Base-by-base conservation (phyloP, 2,888 invertebrate species). In the Ypsolopha scabrella region DNA sequence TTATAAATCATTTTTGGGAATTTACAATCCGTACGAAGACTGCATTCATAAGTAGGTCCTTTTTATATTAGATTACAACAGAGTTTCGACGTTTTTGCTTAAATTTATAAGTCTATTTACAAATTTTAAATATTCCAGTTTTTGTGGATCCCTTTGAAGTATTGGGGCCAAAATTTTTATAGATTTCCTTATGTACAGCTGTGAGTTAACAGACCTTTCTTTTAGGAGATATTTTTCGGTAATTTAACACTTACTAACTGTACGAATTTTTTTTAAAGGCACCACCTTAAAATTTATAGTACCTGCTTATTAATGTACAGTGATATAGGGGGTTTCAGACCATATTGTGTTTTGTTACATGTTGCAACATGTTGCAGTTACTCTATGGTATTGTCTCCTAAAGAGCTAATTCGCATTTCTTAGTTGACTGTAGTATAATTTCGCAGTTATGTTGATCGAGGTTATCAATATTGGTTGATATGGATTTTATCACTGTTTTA, bases 401-500 rank as follows among this genome's bases (percentile, higher is more conserved):
- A 37, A 8, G 38, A 13, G 37, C 37, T 48, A 39, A 61, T 52
- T 67, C 58, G 63, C 57, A 63, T 55, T 60, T 41, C 37, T 36
- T 24, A 58, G 60, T 59, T 60, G 58, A 60, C 71, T 68, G 69
- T 74, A 77, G 73, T 74, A 73, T 80, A 68, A 75, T 81, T 85
- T 81, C 67, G 63, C 67, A 68, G 59, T 70, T 67, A 74, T 68
- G 71, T 85, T 81, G 62, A 62, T 75, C 73, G 71, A 79, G 78
- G 73, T 82, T 80, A 67, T 78, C 52, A 35, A 46, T 44, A 82
- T 85, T 78, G 78, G 80, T 83, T 85, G 72, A 70, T 81, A 80
- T 83, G 81, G 82, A 87, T 88, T 87, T 85, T 87, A 87, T 87
- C 81, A 87, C 86, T 87, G 87, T 87, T 87, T 87, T 87, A 85